Evolutionary conservation across 1,140 invertebrate genomes (phyloP).

Genomic region (Camponotus floridanus): DNA sequence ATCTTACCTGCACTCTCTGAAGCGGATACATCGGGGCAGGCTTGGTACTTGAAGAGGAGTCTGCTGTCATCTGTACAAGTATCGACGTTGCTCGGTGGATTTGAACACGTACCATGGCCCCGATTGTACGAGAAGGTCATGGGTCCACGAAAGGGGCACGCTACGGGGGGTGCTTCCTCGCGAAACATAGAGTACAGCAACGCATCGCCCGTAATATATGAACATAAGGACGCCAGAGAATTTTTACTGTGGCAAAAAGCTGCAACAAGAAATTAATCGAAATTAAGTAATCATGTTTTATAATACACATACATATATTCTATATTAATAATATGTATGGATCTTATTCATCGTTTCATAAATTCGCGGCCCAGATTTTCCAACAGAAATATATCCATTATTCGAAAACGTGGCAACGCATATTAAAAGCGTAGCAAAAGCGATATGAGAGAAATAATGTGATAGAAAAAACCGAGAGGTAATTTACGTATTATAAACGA

Average conservation of each 20-base stretch:
- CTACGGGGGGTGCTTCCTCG: constrained; percentile 92
- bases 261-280: constrained; percentile 85
- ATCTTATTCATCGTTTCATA: constrained; percentile 17
- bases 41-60: constrained; percentile 95
- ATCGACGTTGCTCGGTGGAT: constrained; percentile 94
- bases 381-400: constrained; percentile 13
- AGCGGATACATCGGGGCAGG: constrained; percentile 95
- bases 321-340: constrained; percentile 20
- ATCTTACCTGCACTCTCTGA: constrained; percentile 93
- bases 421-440: constrained; percentile 14
- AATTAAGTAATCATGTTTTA: constrained; percentile 32
- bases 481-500: constrained; percentile 35
- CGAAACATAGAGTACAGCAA: constrained; percentile 95
- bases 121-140: constrained; percentile 95
- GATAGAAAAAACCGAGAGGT: not conserved
- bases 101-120: constrained; percentile 94
- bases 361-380: constrained; percentile 31
- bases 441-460: constrained; percentile 3
- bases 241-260: constrained; percentile 93
- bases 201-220: constrained; percentile 95
- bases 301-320: not conserved
- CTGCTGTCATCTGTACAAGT: constrained; percentile 96
- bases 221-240: constrained; percentile 92
- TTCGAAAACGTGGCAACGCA: constrained; percentile 3
- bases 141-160: constrained; percentile 93